Conservation (phyloP, 1,140 invertebrate genomes). For the Oscheius sp. region DNA sequence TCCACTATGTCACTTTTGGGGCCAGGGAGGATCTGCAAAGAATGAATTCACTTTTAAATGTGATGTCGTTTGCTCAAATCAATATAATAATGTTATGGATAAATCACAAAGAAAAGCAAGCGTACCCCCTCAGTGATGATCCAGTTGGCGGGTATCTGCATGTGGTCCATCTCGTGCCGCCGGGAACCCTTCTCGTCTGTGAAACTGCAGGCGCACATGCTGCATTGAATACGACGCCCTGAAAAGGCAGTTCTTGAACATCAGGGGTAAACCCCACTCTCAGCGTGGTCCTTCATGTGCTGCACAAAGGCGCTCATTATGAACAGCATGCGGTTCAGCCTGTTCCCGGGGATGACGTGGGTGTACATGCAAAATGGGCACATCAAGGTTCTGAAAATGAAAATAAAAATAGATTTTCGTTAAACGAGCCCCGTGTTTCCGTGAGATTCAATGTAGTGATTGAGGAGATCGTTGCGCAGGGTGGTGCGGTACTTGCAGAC, state of each 20-base stretch:
- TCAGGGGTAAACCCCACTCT: background rate
- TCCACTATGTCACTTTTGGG: too few relatives aligned
- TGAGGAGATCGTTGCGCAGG: conserved; percentile 5
- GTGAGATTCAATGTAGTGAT: conserved; percentile 22
- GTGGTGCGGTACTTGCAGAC: conserved; percentile 26
- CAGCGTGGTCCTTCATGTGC: conserved; percentile 12
- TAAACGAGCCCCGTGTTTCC: background rate
- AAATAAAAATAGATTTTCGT: conserved; percentile 8
- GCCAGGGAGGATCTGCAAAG: too few relatives aligned
- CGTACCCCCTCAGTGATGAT: background rate
- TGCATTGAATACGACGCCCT: background rate
- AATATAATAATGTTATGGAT: too few relatives aligned
- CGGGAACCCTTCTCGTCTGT: background rate
- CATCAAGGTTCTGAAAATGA: conserved; percentile 6
- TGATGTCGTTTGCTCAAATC: too few relatives aligned
- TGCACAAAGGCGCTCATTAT: background rate
- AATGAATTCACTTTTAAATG: too few relatives aligned
- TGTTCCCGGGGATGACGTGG: background rate
- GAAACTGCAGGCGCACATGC: background rate
- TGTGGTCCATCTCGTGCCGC: background rate
- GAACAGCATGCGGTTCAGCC: background rate
- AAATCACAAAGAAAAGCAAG: too few relatives aligned
- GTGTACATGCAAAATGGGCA: conserved; percentile 20
- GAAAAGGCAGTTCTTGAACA: background rate
- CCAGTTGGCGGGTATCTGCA: background rate